Evolutionary conservation across 2,113 vertebrate genomes (phyloP), one percentile per base, ranked within the genome.

Genomic region (human (Homo sapiens)): DNA sequence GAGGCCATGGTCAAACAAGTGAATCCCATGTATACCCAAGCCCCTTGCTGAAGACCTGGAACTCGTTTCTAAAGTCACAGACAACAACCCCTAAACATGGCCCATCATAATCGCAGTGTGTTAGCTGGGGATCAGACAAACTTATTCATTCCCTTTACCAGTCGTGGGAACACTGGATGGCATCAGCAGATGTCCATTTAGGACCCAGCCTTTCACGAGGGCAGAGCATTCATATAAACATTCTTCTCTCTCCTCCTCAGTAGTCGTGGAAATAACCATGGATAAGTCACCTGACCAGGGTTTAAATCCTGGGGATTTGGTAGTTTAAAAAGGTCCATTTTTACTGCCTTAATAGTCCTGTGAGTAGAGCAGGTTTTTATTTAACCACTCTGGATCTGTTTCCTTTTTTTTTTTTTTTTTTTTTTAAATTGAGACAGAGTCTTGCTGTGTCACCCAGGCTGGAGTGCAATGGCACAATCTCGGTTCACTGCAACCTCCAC

Each of bases 311-410:
- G 12, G 61, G 61, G 27, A 64, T 64, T 30, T 64, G 61, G 61
- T 64, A 30, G 61, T 64, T 64, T 6, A 64, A 64, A 30, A 13
- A 35, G 35, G 16, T 85, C 38, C 35, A 23, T 4, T 89, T 89
- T 91, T 72, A 89, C 22, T 75, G 23, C 20, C n/a, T 80, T 64
- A 80, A 66, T 43, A 90, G 22, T 72, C 61, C 17, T 55, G 45
- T 82, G 73, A 85, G 64, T 89, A 40, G 52, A 94, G 20, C n/a
- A n/a, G 12, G 27, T 82, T 88, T 66, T 88, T 66, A 18, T 82
- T 92, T 83, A 73, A 89, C n/a, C 40, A 87, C 78, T 93, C 22
- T 88, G 64, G 23, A 45, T 85, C 86, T 93, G 61, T 64, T 30
- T 64, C 30, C 12, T 64, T 13, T 30, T 61, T 27, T 30, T 64